Evolutionary conservation across 2,113 vertebrate species (phyloP).

Genomic region (Cathartes aura): DNA sequence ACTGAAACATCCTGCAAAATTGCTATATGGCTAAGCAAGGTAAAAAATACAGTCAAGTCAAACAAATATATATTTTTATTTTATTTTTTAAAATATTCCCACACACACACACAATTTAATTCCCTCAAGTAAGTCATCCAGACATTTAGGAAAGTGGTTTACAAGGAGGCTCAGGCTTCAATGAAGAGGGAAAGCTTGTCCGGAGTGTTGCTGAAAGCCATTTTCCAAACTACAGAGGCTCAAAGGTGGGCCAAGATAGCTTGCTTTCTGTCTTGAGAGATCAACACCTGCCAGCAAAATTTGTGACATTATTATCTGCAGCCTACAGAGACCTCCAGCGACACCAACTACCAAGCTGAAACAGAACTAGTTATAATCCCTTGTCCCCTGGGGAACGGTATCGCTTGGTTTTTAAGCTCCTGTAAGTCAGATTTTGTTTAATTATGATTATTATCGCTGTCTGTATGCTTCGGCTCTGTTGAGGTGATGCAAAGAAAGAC

Average conservation of each 20-base stretch:
- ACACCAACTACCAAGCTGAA: not conserved
- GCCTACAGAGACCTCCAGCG: not conserved
- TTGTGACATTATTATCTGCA: not conserved
- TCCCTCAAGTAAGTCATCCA: not conserved
- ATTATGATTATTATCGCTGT: not conserved
- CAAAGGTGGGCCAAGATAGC: not conserved
- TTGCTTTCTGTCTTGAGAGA: not conserved
- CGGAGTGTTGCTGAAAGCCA: not conserved
- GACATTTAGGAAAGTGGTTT: fast-evolving
- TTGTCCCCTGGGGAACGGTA: not conserved
- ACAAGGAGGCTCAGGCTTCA: not conserved
- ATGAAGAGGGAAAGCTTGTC: not conserved
- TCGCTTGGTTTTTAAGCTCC: not conserved
- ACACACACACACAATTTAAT: too few species aligned
- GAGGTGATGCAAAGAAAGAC: not conserved
- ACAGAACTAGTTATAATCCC: not conserved
- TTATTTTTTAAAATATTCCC: not conserved
- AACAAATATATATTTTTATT: not conserved
- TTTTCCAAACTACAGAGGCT: not conserved
- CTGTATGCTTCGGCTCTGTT: not conserved
- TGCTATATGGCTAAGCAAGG: not conserved
- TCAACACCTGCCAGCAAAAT: not conserved
- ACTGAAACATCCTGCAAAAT: not conserved
- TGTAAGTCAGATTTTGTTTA: not conserved
- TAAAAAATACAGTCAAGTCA: not conserved